Conservation (phyloP, 2,797 vertebrate species). For the Intellagama lesueurii region DNA sequence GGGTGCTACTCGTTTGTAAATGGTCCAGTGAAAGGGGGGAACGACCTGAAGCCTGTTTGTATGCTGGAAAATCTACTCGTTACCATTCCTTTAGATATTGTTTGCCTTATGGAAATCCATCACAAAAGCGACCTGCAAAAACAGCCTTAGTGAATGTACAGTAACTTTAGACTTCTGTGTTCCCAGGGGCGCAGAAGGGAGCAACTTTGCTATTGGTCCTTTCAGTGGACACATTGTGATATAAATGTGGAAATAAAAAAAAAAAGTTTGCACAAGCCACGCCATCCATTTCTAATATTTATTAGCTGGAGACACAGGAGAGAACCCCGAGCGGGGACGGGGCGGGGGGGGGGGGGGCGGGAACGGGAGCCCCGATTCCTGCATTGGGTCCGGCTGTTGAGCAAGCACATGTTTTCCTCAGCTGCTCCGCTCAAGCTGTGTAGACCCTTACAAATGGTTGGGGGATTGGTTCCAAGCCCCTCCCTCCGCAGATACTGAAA, state of each 20-base stretch:
- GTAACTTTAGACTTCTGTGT: conserved; percentile 88
- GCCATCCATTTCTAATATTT: conserved; percentile 64
- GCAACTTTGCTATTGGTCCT: conserved; percentile 93
- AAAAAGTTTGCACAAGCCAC: conserved; percentile 82
- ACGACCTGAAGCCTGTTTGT: conserved; percentile 80
- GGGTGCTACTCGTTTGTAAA: conserved; percentile 84
- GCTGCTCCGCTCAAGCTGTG: too few relatives aligned
- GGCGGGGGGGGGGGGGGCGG: not conserved
- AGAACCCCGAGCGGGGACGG: too few relatives aligned
- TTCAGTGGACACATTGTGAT: conserved; percentile 91
- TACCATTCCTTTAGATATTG: conserved; percentile 92
- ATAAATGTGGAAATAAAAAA: conserved; percentile 92
- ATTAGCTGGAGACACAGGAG: too few relatives aligned
- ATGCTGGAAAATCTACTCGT: conserved; percentile 92
- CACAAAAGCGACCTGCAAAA: conserved; percentile 84
- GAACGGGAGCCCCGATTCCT: not conserved
- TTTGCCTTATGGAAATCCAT: conserved; percentile 93
- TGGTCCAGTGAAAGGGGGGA: conserved; percentile 79
- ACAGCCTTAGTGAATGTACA: conserved; percentile 93
- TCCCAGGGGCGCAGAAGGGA: conserved; percentile 85
- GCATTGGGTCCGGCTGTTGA: not conserved
- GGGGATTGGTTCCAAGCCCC: too few relatives aligned
- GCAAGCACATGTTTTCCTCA: too few relatives aligned
- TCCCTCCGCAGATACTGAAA: too few relatives aligned
- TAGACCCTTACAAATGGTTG: too few relatives aligned